Evolutionary conservation across 2,797 vertebrate genomes (phyloP).

Genomic region (Hephaestus fuliginosus): DNA sequence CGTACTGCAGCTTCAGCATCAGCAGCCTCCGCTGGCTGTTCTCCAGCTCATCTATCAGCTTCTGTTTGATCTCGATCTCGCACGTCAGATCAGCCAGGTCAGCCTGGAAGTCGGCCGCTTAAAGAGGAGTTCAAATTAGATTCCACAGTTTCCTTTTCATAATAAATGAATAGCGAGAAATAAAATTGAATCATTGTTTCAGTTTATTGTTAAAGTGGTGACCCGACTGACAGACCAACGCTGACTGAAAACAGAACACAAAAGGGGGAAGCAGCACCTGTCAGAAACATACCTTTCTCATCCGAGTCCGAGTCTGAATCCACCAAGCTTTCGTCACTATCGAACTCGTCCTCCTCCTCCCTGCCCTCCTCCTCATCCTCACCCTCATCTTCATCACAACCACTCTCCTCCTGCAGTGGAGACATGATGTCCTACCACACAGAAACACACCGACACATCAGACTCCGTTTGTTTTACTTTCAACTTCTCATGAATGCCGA

Average conservation of each 20-base stretch:
- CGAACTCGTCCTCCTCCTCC: constrained; percentile 88
- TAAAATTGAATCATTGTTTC: not conserved
- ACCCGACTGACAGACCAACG: not conserved
- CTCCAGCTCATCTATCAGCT: constrained; percentile 97
- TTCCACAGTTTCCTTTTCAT: not conserved
- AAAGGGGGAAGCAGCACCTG: not conserved
- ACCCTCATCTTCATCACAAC: constrained; percentile 94
- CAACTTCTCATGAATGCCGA: not conserved
- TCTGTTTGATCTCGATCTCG: constrained; percentile 99
- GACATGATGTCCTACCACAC: constrained; percentile 83
- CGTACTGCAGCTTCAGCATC: constrained; percentile 96
- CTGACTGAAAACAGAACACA: not conserved
- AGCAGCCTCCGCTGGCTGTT: constrained; percentile 96
- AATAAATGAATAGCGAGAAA: not conserved
- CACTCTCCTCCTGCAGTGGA: constrained; percentile 93
- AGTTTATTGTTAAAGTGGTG: not conserved
- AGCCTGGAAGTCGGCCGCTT: constrained; percentile 91
- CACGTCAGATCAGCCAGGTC: constrained; percentile 97
- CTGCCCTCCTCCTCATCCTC: constrained; percentile 91
- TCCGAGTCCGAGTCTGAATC: constrained; percentile 96
- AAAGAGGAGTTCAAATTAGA: not conserved
- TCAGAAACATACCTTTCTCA: constrained; percentile 90
- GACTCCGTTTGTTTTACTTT: not conserved
- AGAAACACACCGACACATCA: constrained; percentile 32
- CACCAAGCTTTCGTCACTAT: constrained; percentile 95